Conservation (phyloP, 2,113 vertebrate genomes). For the Rhea americana region DNA sequence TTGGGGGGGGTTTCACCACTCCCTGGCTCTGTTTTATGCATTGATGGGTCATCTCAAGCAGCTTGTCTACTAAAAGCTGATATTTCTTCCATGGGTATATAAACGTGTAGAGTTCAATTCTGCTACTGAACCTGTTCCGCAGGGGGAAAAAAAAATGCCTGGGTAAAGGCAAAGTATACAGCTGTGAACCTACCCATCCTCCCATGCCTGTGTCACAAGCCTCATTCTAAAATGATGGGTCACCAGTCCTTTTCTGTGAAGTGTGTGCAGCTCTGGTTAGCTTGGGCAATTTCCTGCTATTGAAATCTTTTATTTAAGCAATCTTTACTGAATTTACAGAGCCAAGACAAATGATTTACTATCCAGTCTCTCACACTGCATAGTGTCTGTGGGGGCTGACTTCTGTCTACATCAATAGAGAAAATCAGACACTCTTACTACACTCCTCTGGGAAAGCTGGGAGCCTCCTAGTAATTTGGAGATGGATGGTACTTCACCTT, state of each 20-base stretch:
- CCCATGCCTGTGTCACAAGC: background rate
- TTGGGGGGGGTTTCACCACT: background rate
- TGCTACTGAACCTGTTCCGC: background rate
- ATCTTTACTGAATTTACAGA: constrained; percentile 24
- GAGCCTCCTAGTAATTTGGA: background rate
- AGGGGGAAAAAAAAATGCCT: background rate
- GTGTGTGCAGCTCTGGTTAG: background rate
- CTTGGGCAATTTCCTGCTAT: constrained; percentile 65
- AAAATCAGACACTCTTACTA: no score
- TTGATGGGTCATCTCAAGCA: background rate
- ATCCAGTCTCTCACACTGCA: background rate
- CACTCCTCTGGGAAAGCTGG: no score
- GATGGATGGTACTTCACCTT: background rate
- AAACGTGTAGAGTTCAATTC: background rate
- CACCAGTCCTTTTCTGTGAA: background rate
- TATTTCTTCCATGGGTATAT: background rate
- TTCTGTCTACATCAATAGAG: background rate
- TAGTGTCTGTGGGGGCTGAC: background rate
- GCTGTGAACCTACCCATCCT: background rate
- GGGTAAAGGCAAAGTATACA: background rate
- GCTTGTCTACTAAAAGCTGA: background rate
- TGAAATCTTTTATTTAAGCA: constrained; percentile 54
- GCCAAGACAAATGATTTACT: background rate
- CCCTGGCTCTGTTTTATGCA: background rate
- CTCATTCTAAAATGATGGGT: constrained; percentile 8